Base-by-base conservation (phyloP, 2,888 invertebrate genomes). In the Heteromyza rotundicornis region DNA sequence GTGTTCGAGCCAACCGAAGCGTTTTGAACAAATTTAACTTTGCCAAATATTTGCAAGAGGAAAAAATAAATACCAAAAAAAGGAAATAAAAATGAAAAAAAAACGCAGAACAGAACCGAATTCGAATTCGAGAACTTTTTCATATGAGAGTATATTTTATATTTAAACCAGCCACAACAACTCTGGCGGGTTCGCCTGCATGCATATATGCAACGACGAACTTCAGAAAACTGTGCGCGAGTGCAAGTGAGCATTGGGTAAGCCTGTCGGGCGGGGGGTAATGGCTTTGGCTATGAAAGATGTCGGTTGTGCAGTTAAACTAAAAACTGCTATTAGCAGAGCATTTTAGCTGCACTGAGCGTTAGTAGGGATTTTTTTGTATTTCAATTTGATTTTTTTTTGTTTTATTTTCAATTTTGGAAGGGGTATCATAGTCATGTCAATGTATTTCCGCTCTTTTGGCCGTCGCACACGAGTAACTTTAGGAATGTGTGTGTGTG, bases 401-500 rank as follows among this genome's bases (percentile, higher is more conserved):
- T 10, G 7, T 10, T 27, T 27, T 27, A 5, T 27, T 27, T 27
- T 27, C 10, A 10, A 27, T 27, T 27, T 27, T 27, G 5, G 27
- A 27, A 27, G 10, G n/a, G 70, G 76, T 76, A 76, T 74, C 75
- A 74, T 73, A 76, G 76, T 74, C 74, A 72, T 75, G 76, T 73
- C 74, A 76, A 75, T 76, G 72, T 73, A 76, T 74, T 76, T 76
- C 74, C 75, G 76, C 76, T 74, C 73, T 74, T 75, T 76, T 73
- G 73, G 75, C 76, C 72, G 76, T 74, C 58, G 65, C 71, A 68
- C 64, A 70, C 64, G 70, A 40, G 40, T 40, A n/a, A 14, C 3
- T 40, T 7, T n/a, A 40, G 5, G n/a, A 3, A 40, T 40, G 16
- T 40, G 16, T 40, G 40, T n/a, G 16, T 10, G 10, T 40, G 40